Evolutionary conservation across 1,140 invertebrate genomes (phyloP).

Genomic region (Bombus sibiricus): DNA sequence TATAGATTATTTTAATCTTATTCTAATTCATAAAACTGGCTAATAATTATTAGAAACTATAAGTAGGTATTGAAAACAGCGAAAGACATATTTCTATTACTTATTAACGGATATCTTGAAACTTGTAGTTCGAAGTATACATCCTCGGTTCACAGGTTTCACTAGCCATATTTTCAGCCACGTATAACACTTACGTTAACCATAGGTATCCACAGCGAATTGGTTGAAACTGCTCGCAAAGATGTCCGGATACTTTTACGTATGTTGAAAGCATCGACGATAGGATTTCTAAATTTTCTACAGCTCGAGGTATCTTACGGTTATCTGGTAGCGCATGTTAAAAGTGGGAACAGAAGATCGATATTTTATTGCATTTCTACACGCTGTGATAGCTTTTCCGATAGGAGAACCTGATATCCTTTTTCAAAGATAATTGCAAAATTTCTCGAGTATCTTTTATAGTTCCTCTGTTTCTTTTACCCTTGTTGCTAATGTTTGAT

Average conservation of each 20-base stretch:
- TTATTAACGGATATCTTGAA: neutral
- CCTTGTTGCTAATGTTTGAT: neutral
- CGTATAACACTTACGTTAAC: neutral
- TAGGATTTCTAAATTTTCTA: slow-evolving; percentile 3
- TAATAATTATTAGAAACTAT: too few species aligned
- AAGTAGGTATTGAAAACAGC: neutral
- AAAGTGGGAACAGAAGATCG: neutral
- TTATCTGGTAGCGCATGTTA: too few species aligned
- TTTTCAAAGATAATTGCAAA: neutral
- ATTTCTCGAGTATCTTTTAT: neutral
- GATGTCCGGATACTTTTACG: neutral
- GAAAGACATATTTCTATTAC: neutral
- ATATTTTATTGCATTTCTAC: slow-evolving; percentile 1
- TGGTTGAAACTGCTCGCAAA: neutral
- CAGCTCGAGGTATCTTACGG: neutral
- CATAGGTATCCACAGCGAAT: neutral
- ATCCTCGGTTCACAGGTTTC: neutral
- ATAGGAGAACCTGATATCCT: neutral
- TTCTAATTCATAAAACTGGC: too few species aligned
- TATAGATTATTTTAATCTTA: too few species aligned
- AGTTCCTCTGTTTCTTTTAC: neutral
- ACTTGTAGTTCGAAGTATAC: neutral
- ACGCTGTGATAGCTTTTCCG: neutral
- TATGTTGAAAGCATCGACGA: neutral
- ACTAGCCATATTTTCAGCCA: neutral